Conservation (phyloP, 2,888 invertebrate genomes). For the Phalangium opilio region DNA sequence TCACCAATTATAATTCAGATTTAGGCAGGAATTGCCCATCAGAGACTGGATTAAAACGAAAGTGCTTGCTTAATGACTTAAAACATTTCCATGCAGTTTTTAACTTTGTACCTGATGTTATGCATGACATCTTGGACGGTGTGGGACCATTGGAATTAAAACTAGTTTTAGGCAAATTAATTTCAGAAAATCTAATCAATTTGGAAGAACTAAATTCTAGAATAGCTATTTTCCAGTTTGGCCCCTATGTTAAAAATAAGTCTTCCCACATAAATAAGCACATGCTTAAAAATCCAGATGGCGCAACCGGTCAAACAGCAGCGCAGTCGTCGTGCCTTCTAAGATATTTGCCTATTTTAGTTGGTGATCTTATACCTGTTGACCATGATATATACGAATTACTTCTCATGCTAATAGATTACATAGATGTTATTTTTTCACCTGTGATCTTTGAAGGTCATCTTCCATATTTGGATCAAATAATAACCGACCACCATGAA, state of each 20-base stretch:
- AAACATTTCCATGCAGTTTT: neutral
- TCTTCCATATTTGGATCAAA: too few species aligned
- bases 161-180: neutral
- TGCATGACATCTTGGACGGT: constrained; percentile 6
- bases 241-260: neutral
- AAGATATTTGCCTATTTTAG: too few species aligned
- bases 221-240: neutral
- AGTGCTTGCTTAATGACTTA: neutral
- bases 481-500: too few species aligned
- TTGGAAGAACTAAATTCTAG: neutral
- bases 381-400: neutral
- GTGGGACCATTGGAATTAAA: constrained; percentile 3
- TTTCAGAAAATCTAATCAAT: neutral
- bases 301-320: too few species aligned
- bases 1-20: too few species aligned
- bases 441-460: too few species aligned
- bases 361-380: neutral
- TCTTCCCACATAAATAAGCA: too few species aligned
- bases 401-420: neutral
- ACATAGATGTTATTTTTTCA: neutral
- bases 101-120: constrained; percentile 3
- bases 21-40: neutral
- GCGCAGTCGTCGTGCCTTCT: neutral
- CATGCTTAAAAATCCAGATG: too few species aligned
- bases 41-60: neutral